Evolutionary conservation across 2,888 invertebrate species (phyloP).

Genomic region (Aleiodes alternator): DNA sequence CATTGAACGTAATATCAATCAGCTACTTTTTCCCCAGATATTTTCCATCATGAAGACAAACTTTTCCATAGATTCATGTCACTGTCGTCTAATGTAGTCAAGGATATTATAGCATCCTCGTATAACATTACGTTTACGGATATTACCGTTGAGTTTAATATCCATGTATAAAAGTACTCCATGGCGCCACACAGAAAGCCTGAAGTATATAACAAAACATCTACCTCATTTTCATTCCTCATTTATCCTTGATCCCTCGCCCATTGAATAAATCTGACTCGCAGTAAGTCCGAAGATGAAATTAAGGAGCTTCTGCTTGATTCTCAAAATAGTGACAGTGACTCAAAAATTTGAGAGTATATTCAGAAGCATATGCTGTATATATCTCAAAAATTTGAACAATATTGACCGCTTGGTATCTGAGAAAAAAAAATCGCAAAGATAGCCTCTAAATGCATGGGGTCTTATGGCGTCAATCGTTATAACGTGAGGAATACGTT

Average conservation of each 20-base stretch:
- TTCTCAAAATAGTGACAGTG: too few relatives aligned
- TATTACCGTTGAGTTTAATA: slow-evolving; percentile 24
- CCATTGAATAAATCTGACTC: neutral
- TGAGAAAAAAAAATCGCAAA: too few relatives aligned
- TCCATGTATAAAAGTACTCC: slow-evolving; percentile 19
- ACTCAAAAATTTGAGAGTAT: too few relatives aligned
- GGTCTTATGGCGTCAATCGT: too few relatives aligned
- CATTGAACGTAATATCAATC: neutral
- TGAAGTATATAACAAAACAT: neutral
- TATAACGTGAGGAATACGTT: too few relatives aligned
- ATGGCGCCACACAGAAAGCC: slow-evolving; percentile 25
- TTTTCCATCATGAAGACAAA: neutral
- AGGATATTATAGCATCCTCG: neutral
- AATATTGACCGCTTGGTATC: too few relatives aligned
- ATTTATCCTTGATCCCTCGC: neutral
- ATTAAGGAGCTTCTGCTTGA: too few relatives aligned
- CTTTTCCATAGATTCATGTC: slow-evolving; percentile 13
- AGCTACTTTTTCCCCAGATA: neutral
- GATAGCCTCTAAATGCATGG: too few relatives aligned
- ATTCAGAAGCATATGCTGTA: too few relatives aligned
- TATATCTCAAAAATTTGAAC: too few relatives aligned
- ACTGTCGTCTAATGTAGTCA: slow-evolving; percentile 23
- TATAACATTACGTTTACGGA: slow-evolving; percentile 32
- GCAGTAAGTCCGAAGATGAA: too few relatives aligned
- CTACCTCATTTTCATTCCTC: neutral